These are phyloP conservation scores for Strongylocentrotus purpuratus DNA, from an alignment of 35 echinoderm and acorn worm genomes.

Conservation along the genomic window DNA sequence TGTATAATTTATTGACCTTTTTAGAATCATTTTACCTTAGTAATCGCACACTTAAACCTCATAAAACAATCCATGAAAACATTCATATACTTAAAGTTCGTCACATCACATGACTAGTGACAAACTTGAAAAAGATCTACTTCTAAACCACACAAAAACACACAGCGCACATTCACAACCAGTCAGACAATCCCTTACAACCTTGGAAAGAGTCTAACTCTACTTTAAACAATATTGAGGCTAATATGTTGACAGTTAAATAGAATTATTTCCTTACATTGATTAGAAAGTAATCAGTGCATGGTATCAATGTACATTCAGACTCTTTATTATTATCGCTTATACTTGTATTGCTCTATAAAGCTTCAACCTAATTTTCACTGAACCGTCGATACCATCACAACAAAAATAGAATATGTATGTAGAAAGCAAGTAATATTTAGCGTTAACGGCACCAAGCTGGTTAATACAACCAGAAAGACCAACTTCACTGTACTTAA, in stretches of 20 bases:
- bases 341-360: neutral
- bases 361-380: neutral
- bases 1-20: no score
- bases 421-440: neutral
- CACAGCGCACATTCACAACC: neutral
- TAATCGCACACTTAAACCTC: no score
- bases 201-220: neutral
- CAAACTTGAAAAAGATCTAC: neutral
- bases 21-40: no score
- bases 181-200: neutral
- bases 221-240: neutral
- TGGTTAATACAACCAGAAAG: neutral
- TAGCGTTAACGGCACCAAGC: neutral
- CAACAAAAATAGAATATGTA: neutral
- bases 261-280: neutral
- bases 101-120: neutral
- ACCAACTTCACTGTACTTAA: neutral
- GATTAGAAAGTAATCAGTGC: neutral
- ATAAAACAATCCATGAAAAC: neutral
- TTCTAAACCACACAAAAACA: neutral
- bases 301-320: neutral
- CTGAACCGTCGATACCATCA: no score
- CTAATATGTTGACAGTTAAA: neutral
- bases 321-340: neutral
- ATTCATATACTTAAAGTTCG: neutral